These are phyloP conservation scores for Caenorhabditis becei DNA, from an alignment of 2,888 invertebrate genomes.

Conservation along the genomic window DNA sequence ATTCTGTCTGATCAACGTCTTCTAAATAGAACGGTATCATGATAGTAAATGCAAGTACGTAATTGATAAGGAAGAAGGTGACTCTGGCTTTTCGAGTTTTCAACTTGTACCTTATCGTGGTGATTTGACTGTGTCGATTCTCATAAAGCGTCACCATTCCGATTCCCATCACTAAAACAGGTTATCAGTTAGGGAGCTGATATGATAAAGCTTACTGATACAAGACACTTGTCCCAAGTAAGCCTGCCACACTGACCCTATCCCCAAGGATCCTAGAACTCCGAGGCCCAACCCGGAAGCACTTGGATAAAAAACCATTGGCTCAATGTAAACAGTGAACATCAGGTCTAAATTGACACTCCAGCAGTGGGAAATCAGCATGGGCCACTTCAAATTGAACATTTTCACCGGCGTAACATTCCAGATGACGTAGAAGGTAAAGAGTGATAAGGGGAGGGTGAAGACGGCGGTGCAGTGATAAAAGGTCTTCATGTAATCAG, in stretches of 20 bases:
- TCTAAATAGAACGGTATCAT: too few species aligned
- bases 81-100: background rate
- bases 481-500: background rate
- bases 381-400: background rate
- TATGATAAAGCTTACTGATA: conserved; percentile 24
- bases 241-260: background rate
- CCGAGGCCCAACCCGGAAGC: background rate
- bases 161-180: conserved; percentile 29
- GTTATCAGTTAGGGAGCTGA: background rate
- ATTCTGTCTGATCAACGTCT: too few species aligned
- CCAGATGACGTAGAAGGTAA: background rate
- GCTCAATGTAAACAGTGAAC: background rate
- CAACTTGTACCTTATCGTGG: conserved; percentile 14
- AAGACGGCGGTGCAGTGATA: background rate
- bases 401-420: background rate
- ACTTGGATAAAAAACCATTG: background rate
- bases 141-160: conserved; percentile 36
- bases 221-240: conserved; percentile 3
- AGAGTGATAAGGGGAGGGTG: background rate
- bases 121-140: conserved; percentile 49
- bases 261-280: background rate
- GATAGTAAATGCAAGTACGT: too few species aligned
- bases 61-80: too few species aligned
- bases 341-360: background rate
- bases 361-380: background rate